Evolutionary conservation across 2,113 vertebrate genomes (phyloP).

Genomic region (Protomyctophum bolini): DNA sequence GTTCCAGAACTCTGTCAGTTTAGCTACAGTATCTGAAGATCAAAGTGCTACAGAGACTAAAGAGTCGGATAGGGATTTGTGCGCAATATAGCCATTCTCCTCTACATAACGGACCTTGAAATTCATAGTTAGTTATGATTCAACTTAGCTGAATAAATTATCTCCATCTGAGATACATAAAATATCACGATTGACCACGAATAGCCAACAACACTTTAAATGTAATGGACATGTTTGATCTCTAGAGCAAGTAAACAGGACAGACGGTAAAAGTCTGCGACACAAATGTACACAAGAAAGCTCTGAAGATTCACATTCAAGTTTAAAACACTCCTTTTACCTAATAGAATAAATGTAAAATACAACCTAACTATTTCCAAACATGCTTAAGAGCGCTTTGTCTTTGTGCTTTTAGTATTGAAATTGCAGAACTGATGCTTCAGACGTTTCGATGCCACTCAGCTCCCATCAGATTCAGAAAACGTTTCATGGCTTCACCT

Average conservation of each 20-base stretch:
- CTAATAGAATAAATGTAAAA: constrained; percentile 34
- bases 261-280: not conserved
- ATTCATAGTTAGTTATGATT: constrained; percentile 6
- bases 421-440: constrained; percentile 16
- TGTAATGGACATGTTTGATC: not conserved
- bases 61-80: constrained; percentile 25
- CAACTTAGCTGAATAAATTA: not conserved
- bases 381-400: constrained; percentile 21
- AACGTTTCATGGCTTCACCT: constrained; percentile 1
- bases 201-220: not conserved
- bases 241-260: not conserved
- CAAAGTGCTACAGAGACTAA: constrained; percentile 29
- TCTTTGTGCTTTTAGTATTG: constrained; percentile 61
- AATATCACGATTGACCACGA: not conserved
- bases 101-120: constrained; percentile 27
- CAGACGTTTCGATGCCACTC: constrained; percentile 9
- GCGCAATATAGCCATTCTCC: constrained; percentile 28
- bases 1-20: constrained; percentile 21
- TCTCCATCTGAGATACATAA: not conserved
- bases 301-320: constrained; percentile 18
- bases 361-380: constrained; percentile 48
- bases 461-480: not conserved
- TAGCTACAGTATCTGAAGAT: not conserved
- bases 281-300: not conserved
- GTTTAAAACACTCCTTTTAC: constrained; percentile 50